Evolutionary conservation across 2,797 vertebrate species (phyloP).

Genomic region (Potorous gilbertii): DNA sequence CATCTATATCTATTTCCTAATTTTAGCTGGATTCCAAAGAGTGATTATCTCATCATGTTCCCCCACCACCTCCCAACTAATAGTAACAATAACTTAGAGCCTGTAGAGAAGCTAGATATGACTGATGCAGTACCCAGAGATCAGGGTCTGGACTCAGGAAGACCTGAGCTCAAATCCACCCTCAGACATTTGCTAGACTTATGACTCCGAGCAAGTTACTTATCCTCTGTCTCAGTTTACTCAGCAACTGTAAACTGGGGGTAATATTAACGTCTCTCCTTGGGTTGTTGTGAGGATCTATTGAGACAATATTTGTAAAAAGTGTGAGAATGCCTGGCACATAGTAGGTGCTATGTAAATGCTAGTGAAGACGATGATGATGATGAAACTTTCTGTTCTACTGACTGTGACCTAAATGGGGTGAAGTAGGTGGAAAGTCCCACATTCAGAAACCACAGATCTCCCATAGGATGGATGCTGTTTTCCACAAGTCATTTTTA

Average conservation of each 20-base stretch:
- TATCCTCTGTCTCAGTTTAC: background rate
- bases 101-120: background rate
- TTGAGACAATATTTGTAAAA: background rate
- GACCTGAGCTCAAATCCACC: background rate
- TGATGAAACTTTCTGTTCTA: background rate
- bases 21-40: background rate
- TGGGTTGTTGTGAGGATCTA: background rate
- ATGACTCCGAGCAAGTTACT: background rate
- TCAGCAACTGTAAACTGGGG: background rate
- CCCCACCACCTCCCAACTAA: background rate
- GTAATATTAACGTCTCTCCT: background rate
- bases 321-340: too few relatives aligned
- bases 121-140: background rate
- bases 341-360: background rate
- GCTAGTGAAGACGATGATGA: background rate
- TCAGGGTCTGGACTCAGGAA: background rate
- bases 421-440: background rate
- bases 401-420: background rate
- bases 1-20: background rate
- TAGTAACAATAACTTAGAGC: background rate
- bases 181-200: background rate
- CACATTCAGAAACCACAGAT: background rate
- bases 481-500: background rate
- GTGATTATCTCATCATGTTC: background rate
- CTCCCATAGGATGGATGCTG: background rate